Evolutionary conservation across 2,113 vertebrate species (phyloP).

Genomic region (Oophaga pumilio): DNA sequence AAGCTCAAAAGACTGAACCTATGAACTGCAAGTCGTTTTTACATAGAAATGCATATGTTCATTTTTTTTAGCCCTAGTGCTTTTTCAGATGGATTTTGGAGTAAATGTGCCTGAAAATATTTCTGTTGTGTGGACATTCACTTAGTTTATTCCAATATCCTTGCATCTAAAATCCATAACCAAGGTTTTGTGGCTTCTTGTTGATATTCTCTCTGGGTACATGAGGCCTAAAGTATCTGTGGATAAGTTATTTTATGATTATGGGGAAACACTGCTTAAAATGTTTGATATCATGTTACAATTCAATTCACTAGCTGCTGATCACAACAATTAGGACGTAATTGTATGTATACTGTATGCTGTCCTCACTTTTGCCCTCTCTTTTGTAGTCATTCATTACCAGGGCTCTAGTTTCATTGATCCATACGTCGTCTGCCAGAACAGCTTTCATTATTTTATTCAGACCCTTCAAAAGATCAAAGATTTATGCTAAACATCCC

Average conservation of each 20-base stretch:
- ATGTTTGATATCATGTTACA: background rate
- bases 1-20: no score
- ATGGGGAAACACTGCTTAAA: background rate
- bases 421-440: conserved; percentile 17
- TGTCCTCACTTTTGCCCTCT: conserved; percentile 7
- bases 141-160: background rate
- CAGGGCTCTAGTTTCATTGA: conserved; percentile 21
- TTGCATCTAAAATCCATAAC: background rate
- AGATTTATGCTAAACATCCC: conserved; percentile 27
- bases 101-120: no score
- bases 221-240: background rate
- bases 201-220: background rate
- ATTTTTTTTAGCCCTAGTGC: no score
- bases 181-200: background rate
- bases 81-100: no score
- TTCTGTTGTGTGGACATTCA: no score
- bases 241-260: background rate
- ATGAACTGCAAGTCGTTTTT: no score
- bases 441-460: background rate
- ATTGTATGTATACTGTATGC: background rate
- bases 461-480: conserved; percentile 16
- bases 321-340: conserved; percentile 11
- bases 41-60: no score
- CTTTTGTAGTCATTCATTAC: conserved; percentile 34
- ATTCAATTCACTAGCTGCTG: background rate